Evolutionary conservation across 1,140 invertebrate species (phyloP).

Genomic region (Planococcus citri): DNA sequence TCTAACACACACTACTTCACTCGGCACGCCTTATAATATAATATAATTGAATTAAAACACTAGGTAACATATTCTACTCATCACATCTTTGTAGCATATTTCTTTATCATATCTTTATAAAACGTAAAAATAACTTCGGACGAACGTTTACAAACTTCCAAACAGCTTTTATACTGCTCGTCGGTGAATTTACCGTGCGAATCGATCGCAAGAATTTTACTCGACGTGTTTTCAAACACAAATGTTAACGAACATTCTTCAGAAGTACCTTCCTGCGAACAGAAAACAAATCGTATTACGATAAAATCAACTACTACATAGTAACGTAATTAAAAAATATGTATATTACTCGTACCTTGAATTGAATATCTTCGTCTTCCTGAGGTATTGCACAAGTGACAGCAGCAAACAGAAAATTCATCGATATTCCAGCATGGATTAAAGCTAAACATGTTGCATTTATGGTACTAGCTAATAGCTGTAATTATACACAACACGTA

Average conservation of each 20-base stretch:
- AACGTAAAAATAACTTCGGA: constrained; percentile 14
- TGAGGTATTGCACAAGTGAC: constrained; percentile 41
- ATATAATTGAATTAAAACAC: not conserved
- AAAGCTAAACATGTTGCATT: constrained; percentile 70
- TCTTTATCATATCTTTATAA: constrained; percentile 11
- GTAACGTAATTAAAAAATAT: not conserved
- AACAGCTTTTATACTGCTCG: not conserved
- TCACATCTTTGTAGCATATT: constrained; percentile 6
- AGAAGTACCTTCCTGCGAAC: not conserved
- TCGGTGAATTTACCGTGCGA: constrained; percentile 15
- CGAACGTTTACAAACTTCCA: not conserved
- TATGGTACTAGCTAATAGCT: constrained; percentile 65
- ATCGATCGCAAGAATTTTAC: not conserved
- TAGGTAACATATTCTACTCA: not conserved
- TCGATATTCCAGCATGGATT: constrained; percentile 61
- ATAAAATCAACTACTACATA: not conserved
- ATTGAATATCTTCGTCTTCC: not conserved
- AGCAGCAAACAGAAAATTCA: constrained; percentile 68
- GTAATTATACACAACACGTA: constrained; percentile 26
- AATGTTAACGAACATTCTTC: constrained; percentile 5
- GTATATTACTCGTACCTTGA: not conserved
- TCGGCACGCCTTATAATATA: not conserved
- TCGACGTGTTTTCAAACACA: not conserved
- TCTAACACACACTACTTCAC: not conserved
- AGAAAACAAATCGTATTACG: not conserved